Evolutionary conservation across 2,113 vertebrate genomes (phyloP), one percentile per base, ranked within the genome.

Genomic region (Zingel zingel): DNA sequence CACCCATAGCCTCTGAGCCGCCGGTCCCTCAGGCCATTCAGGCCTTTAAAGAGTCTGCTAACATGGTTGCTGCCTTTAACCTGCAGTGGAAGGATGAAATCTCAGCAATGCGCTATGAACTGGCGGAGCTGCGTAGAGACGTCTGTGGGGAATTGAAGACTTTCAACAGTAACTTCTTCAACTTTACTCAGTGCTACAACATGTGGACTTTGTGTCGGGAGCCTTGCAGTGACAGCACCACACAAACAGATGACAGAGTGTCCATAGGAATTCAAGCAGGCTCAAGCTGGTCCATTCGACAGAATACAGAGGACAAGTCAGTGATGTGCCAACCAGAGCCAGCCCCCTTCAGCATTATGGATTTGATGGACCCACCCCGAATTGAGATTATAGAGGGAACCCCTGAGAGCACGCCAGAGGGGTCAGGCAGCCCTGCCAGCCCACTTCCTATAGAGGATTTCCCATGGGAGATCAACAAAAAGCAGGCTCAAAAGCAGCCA

Each of bases 141-240:
- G 95, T 96, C 59, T 96, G 95, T 23, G 95, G 95, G 7, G 95
- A 96, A 82, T 72, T 96, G 68, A 96, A 96, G 88, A 96, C 95
- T 65, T 96, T 96, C 84, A 96, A 96, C 94, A 96, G 95, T 89
- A 96, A 96, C 93, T 96, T 96, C 91, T 95, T 96, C 90, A 96
- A 96, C 91, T 96, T 96, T 82, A 96, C 95, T 65, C 95, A 96
- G 94, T 96, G 95, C 89, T 96, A 96, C 89, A 96, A 96, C 73
- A 95, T 96, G 94, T 96, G 95, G 95, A 95, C 94, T 51, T 92
- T 96, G 88, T 95, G 95, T 85, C 93, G 95, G 53, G 95, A 96
- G 83, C 93, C 92, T 6, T 93, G 92, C 85, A 94, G 88, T 8
- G 93, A 94, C 85, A 90, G 90, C 77, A 89, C 94, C 64, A 91